phyloP scores from a whole-genome alignment of 2,888 invertebrate species.

The Dorcus parallelipipedus region DNA sequence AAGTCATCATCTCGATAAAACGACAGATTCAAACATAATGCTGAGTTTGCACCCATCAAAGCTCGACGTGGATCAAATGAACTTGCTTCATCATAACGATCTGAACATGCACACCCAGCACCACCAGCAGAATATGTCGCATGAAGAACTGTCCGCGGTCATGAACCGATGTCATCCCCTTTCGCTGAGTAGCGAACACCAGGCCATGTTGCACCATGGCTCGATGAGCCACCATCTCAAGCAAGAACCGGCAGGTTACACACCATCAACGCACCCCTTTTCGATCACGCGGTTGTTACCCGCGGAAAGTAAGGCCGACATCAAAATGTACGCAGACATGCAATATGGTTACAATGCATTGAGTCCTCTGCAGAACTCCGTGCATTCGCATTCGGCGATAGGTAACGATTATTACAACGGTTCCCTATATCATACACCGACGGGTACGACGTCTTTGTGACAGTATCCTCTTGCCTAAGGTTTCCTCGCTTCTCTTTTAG shows the following conservation, averaged over 20 bases:
- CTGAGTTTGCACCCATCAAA: conserved; percentile 52
- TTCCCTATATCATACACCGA: conserved; percentile 70
- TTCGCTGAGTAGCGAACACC: conserved; percentile 43
- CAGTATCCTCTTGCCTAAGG: conserved; percentile 85
- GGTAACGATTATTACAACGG: conserved; percentile 80
- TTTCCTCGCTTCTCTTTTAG: conserved; percentile 10
- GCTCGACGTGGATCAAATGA: conserved; percentile 63
- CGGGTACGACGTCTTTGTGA: conserved; percentile 84
- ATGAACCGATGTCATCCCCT: conserved; percentile 61
- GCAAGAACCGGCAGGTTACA: conserved; percentile 56
- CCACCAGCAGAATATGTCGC: conserved; percentile 53
- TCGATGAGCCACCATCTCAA: conserved; percentile 65
- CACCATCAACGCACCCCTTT: conserved; percentile 87
- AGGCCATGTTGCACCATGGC: conserved; percentile 50
- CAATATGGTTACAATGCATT: conserved; percentile 63
- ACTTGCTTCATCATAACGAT: conserved; percentile 61
- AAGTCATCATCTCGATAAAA: conserved; percentile 48
- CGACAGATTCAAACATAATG: conserved; percentile 51
- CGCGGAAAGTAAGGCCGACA: conserved; percentile 81
- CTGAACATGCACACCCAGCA: conserved; percentile 54
- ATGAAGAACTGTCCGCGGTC: conserved; percentile 65
- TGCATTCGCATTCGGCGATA: conserved; percentile 53
- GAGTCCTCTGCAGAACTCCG: conserved; percentile 59
- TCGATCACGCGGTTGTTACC: conserved; percentile 91
- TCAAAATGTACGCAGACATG: conserved; percentile 85